Evolutionary conservation across 1,140 invertebrate species (phyloP).

Genomic region (Bombus affinis): DNA sequence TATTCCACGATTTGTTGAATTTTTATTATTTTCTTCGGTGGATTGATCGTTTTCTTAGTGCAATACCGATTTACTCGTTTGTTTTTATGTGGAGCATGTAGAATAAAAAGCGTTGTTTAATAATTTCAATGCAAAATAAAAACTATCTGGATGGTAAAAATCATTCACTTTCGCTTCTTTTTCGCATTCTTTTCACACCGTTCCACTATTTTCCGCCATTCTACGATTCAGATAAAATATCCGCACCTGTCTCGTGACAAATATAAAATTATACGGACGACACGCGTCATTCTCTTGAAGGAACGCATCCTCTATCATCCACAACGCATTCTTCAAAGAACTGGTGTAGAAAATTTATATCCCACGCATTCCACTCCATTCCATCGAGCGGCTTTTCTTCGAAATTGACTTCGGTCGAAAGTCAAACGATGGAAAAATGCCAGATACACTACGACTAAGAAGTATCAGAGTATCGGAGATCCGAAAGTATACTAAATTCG

Average conservation of each 20-base stretch:
- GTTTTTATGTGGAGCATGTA: too few relatives aligned
- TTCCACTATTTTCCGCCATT: not conserved
- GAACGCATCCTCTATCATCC: too few relatives aligned
- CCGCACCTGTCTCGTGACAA: constrained; percentile 14
- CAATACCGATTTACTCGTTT: not conserved
- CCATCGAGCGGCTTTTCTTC: not conserved
- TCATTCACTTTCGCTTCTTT: not conserved
- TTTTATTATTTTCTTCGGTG: too few relatives aligned
- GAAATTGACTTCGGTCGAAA: not conserved
- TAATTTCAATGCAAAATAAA: not conserved
- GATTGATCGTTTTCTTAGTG: not conserved
- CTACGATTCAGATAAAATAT: not conserved
- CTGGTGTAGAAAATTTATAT: not conserved
- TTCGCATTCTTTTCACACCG: not conserved
- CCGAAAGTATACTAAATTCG: not conserved
- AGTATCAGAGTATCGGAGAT: not conserved
- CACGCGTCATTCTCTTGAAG: not conserved
- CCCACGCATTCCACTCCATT: not conserved
- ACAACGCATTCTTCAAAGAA: not conserved
- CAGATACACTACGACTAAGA: not conserved
- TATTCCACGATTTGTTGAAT: too few relatives aligned
- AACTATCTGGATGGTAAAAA: not conserved
- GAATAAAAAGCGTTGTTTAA: not conserved
- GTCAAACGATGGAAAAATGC: not conserved
- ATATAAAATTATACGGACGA: not conserved